Base-by-base conservation (phyloP, 2,888 invertebrate genomes). In the Diadegma fenestrale region DNA sequence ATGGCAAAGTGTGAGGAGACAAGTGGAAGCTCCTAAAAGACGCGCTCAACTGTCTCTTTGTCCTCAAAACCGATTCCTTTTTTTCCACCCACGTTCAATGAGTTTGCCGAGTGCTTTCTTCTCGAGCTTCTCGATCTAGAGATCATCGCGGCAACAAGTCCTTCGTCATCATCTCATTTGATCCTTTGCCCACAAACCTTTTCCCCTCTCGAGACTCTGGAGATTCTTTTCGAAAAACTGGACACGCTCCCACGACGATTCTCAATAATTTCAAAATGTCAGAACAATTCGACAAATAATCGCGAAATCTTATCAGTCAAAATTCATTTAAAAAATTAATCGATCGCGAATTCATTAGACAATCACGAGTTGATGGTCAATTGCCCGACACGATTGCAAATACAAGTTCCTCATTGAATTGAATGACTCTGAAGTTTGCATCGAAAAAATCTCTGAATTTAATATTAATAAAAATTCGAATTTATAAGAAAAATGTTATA, bases 41-140 rank as follows among this genome's bases (percentile, higher is more conserved):
- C 69, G 69, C 33, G 48, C 69, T 48, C 69, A 22, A 30, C 45
- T 33, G 8, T 48, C 30, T 69, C 48, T 30, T n/a, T 33, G n/a
- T 19, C 48, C 30, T 19, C n/a, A 45, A 69, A 69, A 30, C 33
- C 33, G 30, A 17, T 26, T 17, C 48, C 30, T 41, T 45, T 45
- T 69, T 30, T 30, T 30, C n/a, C 69, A 69, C 48, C 69, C 48
- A 69, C 68, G 48, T 30, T 43, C 45, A 45, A 69, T 69, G 30
- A 22, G 45, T 69, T 69, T 69, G 45, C 45, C 26, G 17, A 69
- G 45, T 48, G 68, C 68, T 69, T 66, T 30, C 45, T 69, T 69
- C 30, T n/a, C n/a, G 26, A 45, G n/a, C 45, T 69, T 48, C 68
- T 69, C 45, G 48, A 45, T 45, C 26, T 26, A 45, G 14, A 22